Base-by-base conservation (phyloP, 2,797 vertebrate genomes). In the Oreochromis mossambicus region DNA sequence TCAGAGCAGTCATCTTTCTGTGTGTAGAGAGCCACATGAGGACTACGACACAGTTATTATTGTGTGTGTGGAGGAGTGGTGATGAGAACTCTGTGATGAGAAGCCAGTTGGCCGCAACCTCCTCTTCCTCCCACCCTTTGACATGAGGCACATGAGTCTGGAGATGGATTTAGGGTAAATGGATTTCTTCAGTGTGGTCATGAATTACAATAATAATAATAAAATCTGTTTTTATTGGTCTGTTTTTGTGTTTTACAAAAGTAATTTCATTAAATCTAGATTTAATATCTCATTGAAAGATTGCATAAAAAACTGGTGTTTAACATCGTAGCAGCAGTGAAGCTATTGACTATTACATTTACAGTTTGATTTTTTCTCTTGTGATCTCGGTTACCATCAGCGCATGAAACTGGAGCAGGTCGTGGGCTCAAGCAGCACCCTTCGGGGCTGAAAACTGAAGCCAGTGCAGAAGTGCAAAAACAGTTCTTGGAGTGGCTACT, bases 1-100 rank as follows among this genome's bases (percentile, higher is more conserved):
- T 73, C 83, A 86, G 79, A 75, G 80, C 79, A 83, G 56, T 85
- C 77, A 56, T 88, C 73, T 2, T 48, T 73, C 15, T 61, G 38
- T 89, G 77, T 51, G 79, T 29, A 76, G 66, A 84, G 66, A 90
- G 48, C 43, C 87, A 82, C 85, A 85, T 76, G 84, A 77, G 81
- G 81, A 83, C 11, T 2, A 77, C 46, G 55, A 85, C 70, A 85
- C 77, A 50, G 58, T 83, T 82, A 36, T 80, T 81, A 73, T 80
- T 63, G 21, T 15, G 5, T 46, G 38, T 79, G 46, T 77, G 43
- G 83, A 68, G 26, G 36, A 63, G 82, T 75, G 46, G 46, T 75
- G 46, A 75, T 75, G 70, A 75, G 43, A 75, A 50, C 50, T 84
- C 38, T 89, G 85, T 87, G 84, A 88, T 87, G 82, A 81, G 70